These are phyloP conservation scores for Coleophora flavipennella DNA, from an alignment of 2,888 invertebrate genomes.

Conservation along the genomic window DNA sequence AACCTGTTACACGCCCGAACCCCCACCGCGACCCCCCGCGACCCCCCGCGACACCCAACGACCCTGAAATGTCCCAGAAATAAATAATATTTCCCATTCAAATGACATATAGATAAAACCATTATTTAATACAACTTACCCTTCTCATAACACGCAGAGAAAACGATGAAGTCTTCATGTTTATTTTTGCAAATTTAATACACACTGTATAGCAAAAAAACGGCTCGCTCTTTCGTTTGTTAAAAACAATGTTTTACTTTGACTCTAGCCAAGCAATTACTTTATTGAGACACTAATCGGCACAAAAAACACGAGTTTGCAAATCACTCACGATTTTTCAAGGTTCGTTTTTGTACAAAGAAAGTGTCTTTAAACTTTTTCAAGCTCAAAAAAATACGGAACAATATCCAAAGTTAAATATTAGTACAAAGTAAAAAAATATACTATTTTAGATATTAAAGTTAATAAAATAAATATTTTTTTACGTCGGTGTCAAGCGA, in stretches of 20 bases:
- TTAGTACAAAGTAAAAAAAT: not conserved
- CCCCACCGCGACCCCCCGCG: not conserved
- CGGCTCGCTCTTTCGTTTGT: not conserved
- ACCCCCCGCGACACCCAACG: not conserved
- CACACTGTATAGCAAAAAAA: conserved; percentile 24
- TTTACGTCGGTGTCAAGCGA: conserved; percentile 31
- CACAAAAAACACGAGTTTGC: conserved; percentile 5
- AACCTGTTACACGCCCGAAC: conserved; percentile 36
- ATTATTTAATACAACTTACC: conserved; percentile 78
- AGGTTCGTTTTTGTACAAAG: conserved; percentile 3
- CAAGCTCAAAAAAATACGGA: not conserved
- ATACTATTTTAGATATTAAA: conserved; percentile 12
- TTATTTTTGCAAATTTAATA: conserved; percentile 42
- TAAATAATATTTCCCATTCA: too few species aligned
- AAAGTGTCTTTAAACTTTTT: conserved; percentile 1
- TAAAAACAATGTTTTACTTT: conserved; percentile 7
- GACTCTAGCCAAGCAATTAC: too few species aligned
- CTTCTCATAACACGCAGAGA: conserved; percentile 84
- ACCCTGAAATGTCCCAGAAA: too few species aligned
- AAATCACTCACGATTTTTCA: conserved; percentile 21
- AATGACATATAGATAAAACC: too few species aligned
- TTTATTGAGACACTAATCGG: conserved; percentile 10
- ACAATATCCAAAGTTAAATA: not conserved
- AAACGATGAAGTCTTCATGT: conserved; percentile 85
- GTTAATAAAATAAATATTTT: conserved; percentile 21